These are phyloP conservation scores for Diplosoma virens DNA, from an alignment of 23 tunicate genomes.

Conservation along the genomic window DNA sequence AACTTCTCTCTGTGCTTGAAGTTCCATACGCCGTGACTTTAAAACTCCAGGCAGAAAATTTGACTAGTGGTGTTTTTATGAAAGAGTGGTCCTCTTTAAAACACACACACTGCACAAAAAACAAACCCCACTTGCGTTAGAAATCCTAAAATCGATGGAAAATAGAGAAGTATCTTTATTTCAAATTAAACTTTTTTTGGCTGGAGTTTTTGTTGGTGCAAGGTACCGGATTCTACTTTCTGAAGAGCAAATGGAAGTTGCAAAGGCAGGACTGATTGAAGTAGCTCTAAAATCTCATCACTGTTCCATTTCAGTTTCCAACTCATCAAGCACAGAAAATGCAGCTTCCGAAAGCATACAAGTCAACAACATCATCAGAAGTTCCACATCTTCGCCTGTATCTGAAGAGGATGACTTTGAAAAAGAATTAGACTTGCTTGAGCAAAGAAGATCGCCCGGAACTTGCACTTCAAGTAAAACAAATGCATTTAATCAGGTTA, in stretches of 20 bases:
- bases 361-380: background rate
- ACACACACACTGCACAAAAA: slow-evolving; percentile 12
- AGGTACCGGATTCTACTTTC: slow-evolving; percentile 21
- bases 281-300: background rate
- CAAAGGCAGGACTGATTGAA: background rate
- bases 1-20: background rate
- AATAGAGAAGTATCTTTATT: slow-evolving; percentile 6
- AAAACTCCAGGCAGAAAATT: slow-evolving; percentile 27
- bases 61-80: slow-evolving; percentile 2
- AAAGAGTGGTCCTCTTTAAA: slow-evolving; percentile 20
- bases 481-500: too few relatives aligned
- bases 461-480: too few relatives aligned
- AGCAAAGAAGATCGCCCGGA: background rate
- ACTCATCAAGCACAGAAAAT: background rate
- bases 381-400: too few relatives aligned
- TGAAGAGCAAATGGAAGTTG: too few relatives aligned
- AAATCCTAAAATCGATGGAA: slow-evolving; percentile 31
- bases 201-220: slow-evolving; percentile 9
- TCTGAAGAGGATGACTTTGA: background rate
- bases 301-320: background rate
- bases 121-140: slow-evolving; percentile 22
- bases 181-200: slow-evolving; percentile 6
- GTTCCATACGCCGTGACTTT: background rate
- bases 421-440: background rate
- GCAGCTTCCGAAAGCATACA: background rate